Evolutionary conservation across 2,797 vertebrate species (phyloP), one percentile per base, ranked within the genome.

Genomic region (Cephalopachus bancanus): DNA sequence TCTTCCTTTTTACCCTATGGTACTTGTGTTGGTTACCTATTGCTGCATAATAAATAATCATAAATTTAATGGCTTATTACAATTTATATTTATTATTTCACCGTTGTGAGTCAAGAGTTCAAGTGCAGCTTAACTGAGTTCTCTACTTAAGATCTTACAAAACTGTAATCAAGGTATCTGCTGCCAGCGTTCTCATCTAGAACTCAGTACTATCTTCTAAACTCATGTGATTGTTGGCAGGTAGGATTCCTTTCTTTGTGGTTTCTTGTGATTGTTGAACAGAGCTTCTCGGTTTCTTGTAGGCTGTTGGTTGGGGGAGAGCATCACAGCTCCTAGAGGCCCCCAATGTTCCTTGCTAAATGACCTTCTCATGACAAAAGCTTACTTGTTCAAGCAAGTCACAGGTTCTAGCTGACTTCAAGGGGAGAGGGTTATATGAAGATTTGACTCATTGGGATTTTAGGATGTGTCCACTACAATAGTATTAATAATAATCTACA

Each of bases 1-100:
- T 85, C 4, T 33, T 75, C 83, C 3, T 64, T 89, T 75, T 87
- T 8, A 33, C 19, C 16, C 51, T 49, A 72, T 81, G 6, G 10
- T 65, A 84, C 62, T 94, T 89, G 7, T 53, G 59, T 92, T 96
- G 96, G n/a, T 16, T 83, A n/a, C 60, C 10, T 75, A 67, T 49
- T 91, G 28, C 62, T 93, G 19, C 20, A 51, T 81, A 71, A 84
- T 87, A 76, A 80, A 95, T 81, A 37, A n/a, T 28, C 3, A 67
- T 20, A 67, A 60, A 81, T 4, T 10, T 72, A 80, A 72, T 71
- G 30, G 19, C 33, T 95, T 91, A 75, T 86, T 83, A 89, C 26
- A 94, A 79, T 49, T 49, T 57, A 60, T 4, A 44, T 92, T 76
- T 91, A 44, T 89, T 88, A 60, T 71, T 15, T 86, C 12, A 57